phyloP scores from a whole-genome alignment of 2,888 invertebrate genomes.

The Sminthurides aquaticus region DNA sequence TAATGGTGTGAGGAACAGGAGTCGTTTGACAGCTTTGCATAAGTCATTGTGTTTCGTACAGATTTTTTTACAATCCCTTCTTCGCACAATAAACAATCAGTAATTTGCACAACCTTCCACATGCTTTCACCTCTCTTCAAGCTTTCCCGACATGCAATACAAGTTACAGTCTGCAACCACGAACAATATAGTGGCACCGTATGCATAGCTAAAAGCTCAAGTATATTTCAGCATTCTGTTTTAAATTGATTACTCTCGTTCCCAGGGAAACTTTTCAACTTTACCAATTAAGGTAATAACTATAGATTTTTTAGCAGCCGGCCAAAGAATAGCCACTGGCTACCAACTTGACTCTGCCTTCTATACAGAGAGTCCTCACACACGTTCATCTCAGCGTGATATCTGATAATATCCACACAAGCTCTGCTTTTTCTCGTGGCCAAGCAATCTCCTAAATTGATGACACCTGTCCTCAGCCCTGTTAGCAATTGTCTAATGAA shows the following conservation, averaged over 20 bases:
- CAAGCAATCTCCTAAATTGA: conserved; percentile 8
- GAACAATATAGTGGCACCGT: too few relatives aligned
- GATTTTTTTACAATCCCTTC: too few relatives aligned
- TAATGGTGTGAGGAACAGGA: not conserved
- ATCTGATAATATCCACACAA: not conserved
- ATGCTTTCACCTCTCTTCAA: not conserved
- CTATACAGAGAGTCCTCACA: too few relatives aligned
- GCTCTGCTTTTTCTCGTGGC: too few relatives aligned
- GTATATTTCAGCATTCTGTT: not conserved
- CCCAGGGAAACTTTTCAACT: not conserved
- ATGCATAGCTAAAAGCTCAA: too few relatives aligned
- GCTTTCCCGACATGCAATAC: not conserved
- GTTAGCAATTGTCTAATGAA: conserved; percentile 25
- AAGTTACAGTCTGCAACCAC: too few relatives aligned
- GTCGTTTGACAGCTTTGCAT: too few relatives aligned
- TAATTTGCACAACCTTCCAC: not conserved
- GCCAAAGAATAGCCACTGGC: not conserved
- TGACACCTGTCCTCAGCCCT: conserved; percentile 11
- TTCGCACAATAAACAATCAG: not conserved
- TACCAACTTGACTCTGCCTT: too few relatives aligned
- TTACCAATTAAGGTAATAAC: not conserved
- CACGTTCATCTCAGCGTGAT: not conserved
- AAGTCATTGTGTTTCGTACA: too few relatives aligned
- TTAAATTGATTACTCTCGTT: too few relatives aligned
- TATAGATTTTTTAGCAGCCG: not conserved